phyloP scores from a whole-genome alignment of 2,888 invertebrate genomes.

The Poecilobothrus nobilitatus region DNA sequence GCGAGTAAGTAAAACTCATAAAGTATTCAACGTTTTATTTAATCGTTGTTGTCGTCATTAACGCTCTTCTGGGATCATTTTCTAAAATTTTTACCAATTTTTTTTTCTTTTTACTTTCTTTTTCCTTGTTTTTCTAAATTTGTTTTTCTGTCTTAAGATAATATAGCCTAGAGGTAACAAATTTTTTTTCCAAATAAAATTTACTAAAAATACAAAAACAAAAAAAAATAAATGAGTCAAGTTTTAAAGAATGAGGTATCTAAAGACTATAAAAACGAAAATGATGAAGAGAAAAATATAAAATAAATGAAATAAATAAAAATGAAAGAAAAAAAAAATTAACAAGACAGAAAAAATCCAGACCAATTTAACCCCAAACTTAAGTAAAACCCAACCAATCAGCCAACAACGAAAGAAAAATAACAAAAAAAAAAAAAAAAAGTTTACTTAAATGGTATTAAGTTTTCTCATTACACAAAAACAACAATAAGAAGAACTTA shows the following conservation, averaged over 20 bases:
- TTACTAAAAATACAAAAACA: background rate
- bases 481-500: background rate
- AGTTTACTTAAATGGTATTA: slow-evolving; percentile 4
- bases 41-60: background rate
- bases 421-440: background rate
- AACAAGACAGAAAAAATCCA: background rate
- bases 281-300: background rate
- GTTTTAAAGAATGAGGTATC: background rate
- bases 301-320: background rate
- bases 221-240: background rate
- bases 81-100: background rate
- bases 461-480: background rate
- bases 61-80: background rate
- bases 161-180: background rate
- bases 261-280: no score
- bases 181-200: background rate
- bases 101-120: background rate
- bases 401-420: background rate
- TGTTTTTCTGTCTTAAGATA: background rate
- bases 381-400: background rate
- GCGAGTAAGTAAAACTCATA: no score
- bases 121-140: no score
- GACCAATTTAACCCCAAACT: background rate
- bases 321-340: background rate
- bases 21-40: background rate